These are phyloP conservation scores for Vulpes vulpes DNA, from an alignment of 2,113 vertebrate species.

Conservation along the genomic window DNA sequence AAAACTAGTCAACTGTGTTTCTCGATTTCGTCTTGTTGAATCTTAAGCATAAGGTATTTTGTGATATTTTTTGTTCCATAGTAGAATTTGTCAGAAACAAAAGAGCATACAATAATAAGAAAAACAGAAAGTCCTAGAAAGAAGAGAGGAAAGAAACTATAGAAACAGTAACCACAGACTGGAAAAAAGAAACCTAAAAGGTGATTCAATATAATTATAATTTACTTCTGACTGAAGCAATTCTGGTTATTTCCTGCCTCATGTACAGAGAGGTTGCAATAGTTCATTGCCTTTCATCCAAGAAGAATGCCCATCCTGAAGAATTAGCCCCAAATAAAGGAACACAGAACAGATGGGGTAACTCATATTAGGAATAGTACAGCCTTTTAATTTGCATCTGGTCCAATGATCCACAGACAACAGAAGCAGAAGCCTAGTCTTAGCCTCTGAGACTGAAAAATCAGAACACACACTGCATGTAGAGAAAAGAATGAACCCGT, in stretches of 20 bases:
- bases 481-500: not conserved
- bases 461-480: not conserved
- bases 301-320: slow-evolving; percentile 13
- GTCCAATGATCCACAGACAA: not conserved
- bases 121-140: not conserved
- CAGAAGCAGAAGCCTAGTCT: not conserved
- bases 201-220: slow-evolving; percentile 28
- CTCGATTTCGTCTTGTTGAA: slow-evolving; percentile 20
- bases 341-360: not conserved
- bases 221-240: not conserved
- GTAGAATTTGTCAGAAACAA: slow-evolving; percentile 41
- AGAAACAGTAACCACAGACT: not conserved
- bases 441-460: not conserved
- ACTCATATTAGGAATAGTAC: not conserved
- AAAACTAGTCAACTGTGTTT: slow-evolving; percentile 43
- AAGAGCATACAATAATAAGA: not conserved
- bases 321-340: not conserved
- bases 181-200: not conserved
- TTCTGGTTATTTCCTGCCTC: not conserved
- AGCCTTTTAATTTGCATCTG: not conserved
- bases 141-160: slow-evolving; percentile 2
- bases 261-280: not conserved
- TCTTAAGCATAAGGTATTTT: not conserved
- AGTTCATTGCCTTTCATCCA: not conserved
- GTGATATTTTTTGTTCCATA: not conserved